Evolutionary conservation across 2,888 invertebrate genomes (phyloP).

Genomic region (Polia nebulosa): DNA sequence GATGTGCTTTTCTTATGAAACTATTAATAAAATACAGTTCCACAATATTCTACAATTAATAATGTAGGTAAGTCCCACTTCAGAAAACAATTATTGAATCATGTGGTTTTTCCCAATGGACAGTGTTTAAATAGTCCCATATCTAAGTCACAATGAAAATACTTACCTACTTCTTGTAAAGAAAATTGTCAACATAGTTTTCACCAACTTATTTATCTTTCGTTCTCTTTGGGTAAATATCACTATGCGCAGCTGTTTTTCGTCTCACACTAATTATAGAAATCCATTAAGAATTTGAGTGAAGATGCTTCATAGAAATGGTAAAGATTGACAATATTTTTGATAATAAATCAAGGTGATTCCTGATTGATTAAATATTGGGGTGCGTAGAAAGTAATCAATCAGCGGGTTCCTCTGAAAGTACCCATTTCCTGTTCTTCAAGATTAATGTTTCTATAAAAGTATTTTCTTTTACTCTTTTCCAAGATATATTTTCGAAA

Average conservation of each 20-base stretch:
- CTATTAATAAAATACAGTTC: background rate
- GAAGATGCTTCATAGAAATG: background rate
- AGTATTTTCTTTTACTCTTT: background rate
- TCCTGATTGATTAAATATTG: conserved; percentile 48
- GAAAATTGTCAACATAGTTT: background rate
- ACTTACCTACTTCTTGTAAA: background rate
- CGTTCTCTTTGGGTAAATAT: background rate
- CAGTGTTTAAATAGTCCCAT: background rate
- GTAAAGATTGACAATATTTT: conserved; percentile 39
- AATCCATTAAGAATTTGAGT: conserved; percentile 22
- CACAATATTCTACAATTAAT: background rate
- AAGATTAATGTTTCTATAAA: conserved; percentile 6
- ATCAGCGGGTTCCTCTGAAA: conserved; percentile 38
- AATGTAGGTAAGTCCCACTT: background rate
- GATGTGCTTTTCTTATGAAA: too few relatives aligned
- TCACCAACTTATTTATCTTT: background rate
- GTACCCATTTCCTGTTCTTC: conserved; percentile 4
- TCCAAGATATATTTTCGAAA: background rate
- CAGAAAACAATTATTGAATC: background rate
- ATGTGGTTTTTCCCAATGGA: background rate
- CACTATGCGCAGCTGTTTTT: conserved; percentile 17
- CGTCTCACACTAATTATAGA: conserved; percentile 3
- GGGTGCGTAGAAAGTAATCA: conserved; percentile 38
- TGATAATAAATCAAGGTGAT: conserved; percentile 43
- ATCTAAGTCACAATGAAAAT: background rate